Evolutionary conservation across 1,140 invertebrate species (phyloP), one percentile per base, ranked within the genome.

Genomic region (Daktulosphaira vitifoliae): DNA sequence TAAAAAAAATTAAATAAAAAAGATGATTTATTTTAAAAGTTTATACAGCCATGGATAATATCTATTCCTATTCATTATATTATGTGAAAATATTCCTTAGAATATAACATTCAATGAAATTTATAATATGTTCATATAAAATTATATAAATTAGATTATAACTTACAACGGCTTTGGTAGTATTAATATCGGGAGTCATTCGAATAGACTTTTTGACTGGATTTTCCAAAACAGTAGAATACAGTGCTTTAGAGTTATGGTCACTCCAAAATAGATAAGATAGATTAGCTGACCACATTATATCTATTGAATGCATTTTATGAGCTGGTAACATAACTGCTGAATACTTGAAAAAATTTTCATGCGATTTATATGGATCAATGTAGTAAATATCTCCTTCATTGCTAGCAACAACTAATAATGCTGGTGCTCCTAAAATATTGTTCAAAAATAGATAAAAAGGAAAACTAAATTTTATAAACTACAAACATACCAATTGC

Each of bases 271-370:
- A 67, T 2, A 67, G 9, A 49, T 51, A 52, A 15, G 49, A 44
- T 37, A 13, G 23, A 42, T 53, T 65, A 29, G 15, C n/a, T 16
- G 33, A 22, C 48, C 42, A 52, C n/a, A 67, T 16, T 26, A 67
- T 48, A 48, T 67, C 66, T 38, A 64, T 64, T 15, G 54, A 64
- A 44, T 67, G 54, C 15, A 67, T 62, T 65, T 67, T 67, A 54
- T 50, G 50, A 44, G 48, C 49, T 42, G 54, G 46, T 53, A 64
- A 42, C 25, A 48, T 44, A 26, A 66, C 46, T 9, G 44, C 48
- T 23, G 54, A 48, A 15, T 42, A 59, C 42, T 59, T 66, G 26
- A 62, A 49, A 22, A 66, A 33, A 49, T 66, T 62, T 2, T 66
- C 66, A 15, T 56, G 46, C 1, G 56, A 51, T 65, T 59, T 67